Conservation (phyloP, 2,797 vertebrate species). For the Chelidonichthys spinosus region DNA sequence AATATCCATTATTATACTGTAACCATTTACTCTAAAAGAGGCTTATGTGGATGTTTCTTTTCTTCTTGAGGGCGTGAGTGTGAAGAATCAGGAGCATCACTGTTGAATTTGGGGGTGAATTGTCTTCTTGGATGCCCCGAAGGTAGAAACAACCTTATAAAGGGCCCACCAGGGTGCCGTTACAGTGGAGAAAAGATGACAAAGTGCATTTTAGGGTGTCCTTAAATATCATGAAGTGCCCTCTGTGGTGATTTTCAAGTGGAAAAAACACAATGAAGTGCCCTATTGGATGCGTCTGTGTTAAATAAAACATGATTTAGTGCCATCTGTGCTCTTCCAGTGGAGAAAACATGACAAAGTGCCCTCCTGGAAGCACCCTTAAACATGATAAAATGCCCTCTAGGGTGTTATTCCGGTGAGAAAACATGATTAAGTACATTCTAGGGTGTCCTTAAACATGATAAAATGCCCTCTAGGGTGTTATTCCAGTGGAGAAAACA, state of each 20-base stretch:
- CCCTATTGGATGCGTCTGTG: background rate
- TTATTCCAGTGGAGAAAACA: background rate
- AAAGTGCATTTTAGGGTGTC: background rate
- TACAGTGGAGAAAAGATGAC: background rate
- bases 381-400: background rate
- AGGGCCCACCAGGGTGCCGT: background rate
- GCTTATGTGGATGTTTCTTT: too few species aligned
- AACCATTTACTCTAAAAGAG: background rate
- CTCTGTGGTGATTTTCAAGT: background rate
- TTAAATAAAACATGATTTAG: background rate
- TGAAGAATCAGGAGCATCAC: background rate
- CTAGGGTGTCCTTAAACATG: too few species aligned
- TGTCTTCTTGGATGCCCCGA: too few species aligned
- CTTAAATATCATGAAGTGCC: background rate
- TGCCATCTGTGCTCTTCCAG: background rate
- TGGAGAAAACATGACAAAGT: background rate
- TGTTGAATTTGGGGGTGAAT: too few species aligned
- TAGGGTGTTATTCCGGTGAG: too few species aligned
- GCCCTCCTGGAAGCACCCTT: too few species aligned
- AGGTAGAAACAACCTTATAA: background rate
- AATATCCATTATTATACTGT: background rate
- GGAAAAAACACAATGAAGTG: background rate
- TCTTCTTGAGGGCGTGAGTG: background rate
- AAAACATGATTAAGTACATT: background rate
- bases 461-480: too few species aligned